Base-by-base conservation (phyloP, 1,140 invertebrate genomes). In the Mizuhopecten yessoensis region DNA sequence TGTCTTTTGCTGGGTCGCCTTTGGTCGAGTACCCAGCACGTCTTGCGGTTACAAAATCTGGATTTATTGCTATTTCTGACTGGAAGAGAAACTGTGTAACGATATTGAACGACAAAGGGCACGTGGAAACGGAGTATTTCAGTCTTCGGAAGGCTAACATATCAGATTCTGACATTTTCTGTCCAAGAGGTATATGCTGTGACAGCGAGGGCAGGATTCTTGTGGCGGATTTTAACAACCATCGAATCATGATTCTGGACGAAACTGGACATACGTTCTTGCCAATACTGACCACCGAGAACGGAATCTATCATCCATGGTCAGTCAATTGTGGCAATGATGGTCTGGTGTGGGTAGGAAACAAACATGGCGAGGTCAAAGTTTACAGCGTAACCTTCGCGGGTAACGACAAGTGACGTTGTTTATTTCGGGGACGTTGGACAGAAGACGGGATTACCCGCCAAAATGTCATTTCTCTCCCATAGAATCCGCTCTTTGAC, bases 61-160 rank as follows among this genome's bases (percentile, higher is more conserved):
- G 90, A 49, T 86, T 34, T 10, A 88, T 92, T 23, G 92, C 92
- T 17, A 90, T 92, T 36, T 92, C 92, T 0, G 92, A 92, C 33
- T 92, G 92, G 92, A 92, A 92, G 86, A 86, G 90, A 34, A 90
- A 92, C 45, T 92, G 92, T 89, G 42, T 92, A 0, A 92, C 90
- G 20, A 89, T 92, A n/a, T 49, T 92, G 13, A 86, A 92, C 36
- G 45, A 34, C n/a, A 34, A 11, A 33, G 92, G 92, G 13, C 90
- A 92, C 86, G 88, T 92, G 42, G 90, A 92, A 42, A 88, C 49
- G 2, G 88, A 91, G 45, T 87, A 89, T 34, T 91, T 86, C 34
- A 87, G 20, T 75, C 42, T 91, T 0, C 45, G 34, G 9, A 75
- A 34, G 13, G 34, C 11, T 9, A 34, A n/a, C n/a, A n/a, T n/a